Evolutionary conservation across 2,113 vertebrate species (phyloP).

Genomic region (Chaetorhynchus papuensis): DNA sequence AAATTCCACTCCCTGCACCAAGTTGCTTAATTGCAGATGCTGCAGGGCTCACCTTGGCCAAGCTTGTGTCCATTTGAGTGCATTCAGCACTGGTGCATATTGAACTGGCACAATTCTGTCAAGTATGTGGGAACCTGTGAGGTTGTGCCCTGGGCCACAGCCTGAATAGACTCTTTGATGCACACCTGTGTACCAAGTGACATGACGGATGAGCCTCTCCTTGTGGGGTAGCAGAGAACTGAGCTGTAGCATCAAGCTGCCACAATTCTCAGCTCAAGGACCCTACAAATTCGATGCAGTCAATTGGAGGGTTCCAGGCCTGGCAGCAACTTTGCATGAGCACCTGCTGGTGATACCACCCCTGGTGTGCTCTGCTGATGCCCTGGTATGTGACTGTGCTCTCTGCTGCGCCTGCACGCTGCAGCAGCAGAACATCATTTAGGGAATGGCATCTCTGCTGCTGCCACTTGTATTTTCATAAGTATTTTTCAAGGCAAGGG

Average conservation of each 20-base stretch:
- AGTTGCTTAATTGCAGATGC: not conserved
- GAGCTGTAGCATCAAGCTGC: not conserved
- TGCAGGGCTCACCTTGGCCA: not conserved
- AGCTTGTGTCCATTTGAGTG: not conserved
- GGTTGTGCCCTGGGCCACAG: not conserved
- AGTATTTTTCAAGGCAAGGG: not conserved
- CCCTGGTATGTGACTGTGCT: fast-evolving
- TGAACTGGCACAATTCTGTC: not conserved
- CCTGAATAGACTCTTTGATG: not conserved
- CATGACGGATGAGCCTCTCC: not conserved
- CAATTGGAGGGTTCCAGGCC: not conserved
- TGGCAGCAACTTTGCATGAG: not conserved
- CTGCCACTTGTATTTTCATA: not conserved
- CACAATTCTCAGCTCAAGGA: not conserved
- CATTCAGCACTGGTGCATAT: not conserved
- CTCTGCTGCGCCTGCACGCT: fast-evolving
- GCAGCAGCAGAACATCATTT: not conserved
- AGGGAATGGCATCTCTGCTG: not conserved
- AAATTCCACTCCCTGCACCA: not conserved
- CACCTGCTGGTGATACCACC: not conserved
- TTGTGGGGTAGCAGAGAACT: not conserved
- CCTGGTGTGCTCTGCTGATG: not conserved
- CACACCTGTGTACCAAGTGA: not conserved
- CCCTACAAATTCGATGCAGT: not conserved
- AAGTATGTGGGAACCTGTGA: not conserved